Evolutionary conservation across 2,797 vertebrate species (phyloP).

Genomic region (Austrolebias charrua): DNA sequence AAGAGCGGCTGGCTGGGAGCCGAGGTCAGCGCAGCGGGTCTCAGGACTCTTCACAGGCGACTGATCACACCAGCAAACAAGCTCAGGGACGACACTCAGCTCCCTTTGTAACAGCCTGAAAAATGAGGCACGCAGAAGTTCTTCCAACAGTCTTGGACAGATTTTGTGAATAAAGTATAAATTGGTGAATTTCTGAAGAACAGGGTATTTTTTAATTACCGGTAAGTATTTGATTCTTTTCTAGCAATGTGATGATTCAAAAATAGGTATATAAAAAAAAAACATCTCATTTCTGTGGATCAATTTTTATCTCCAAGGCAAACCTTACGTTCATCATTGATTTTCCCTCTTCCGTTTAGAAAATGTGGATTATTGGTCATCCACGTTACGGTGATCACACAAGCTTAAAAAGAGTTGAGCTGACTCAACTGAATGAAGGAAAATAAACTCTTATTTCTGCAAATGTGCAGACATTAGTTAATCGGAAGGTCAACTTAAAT

Average conservation of each 20-base stretch:
- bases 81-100: conserved; percentile 62
- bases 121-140: conserved; percentile 38
- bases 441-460: too few relatives aligned
- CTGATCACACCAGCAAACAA: conserved; percentile 76
- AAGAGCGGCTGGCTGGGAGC: conserved; percentile 76
- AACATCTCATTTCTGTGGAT: neutral
- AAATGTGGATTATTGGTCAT: neutral
- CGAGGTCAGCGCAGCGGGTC: conserved; percentile 81
- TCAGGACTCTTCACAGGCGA: conserved; percentile 76
- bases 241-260: conserved; percentile 1
- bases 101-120: conserved; percentile 57
- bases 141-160: conserved; percentile 26
- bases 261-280: conserved; percentile 1
- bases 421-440: too few relatives aligned
- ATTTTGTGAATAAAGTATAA: conserved; percentile 12
- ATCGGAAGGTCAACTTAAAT: too few relatives aligned
- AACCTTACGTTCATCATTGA: neutral
- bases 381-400: too few relatives aligned
- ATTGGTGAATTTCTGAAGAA: conserved; percentile 10
- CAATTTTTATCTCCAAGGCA: conserved; percentile 3
- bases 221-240: conserved; percentile 8
- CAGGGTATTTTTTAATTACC: neutral
- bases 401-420: too few relatives aligned
- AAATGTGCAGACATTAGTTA: too few relatives aligned
- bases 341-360: neutral